Conservation (phyloP, 2,797 vertebrate genomes). For the Pseudomugil gertrudae region DNA sequence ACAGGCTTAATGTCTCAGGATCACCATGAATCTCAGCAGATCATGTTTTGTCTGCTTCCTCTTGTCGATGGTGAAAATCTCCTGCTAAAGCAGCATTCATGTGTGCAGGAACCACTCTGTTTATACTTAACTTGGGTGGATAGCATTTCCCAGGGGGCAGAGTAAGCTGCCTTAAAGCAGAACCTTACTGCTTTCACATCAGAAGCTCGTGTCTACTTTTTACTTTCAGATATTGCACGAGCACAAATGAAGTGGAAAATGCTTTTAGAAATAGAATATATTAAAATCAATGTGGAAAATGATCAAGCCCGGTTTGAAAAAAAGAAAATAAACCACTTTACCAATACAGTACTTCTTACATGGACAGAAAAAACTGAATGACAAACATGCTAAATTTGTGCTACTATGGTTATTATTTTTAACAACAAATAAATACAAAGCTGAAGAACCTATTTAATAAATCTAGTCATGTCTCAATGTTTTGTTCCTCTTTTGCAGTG, state of each 20-base stretch:
- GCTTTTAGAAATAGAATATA: not conserved
- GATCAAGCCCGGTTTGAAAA: not conserved
- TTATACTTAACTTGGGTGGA: not conserved
- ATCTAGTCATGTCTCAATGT: no score
- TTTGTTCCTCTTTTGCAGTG: no score
- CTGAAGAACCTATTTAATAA: no score
- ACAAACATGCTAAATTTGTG: no score
- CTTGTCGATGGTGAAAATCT: constrained; percentile 1
- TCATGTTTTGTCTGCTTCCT: not conserved
- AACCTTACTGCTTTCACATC: not conserved
- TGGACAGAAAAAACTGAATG: not conserved
- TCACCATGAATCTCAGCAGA: not conserved
- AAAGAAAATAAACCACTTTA: not conserved
- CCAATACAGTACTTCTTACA: no score
- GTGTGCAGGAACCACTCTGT: not conserved
- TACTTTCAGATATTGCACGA: not conserved
- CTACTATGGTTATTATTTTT: no score
- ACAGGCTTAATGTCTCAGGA: not conserved
- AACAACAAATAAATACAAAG: no score
- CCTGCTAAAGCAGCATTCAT: not conserved
- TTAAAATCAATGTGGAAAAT: not conserved
- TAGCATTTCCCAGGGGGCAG: not conserved
- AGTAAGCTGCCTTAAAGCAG: not conserved
- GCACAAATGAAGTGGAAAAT: not conserved
- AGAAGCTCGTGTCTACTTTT: not conserved